These are phyloP conservation scores for Hippocampus guttulatus DNA, from an alignment of 2,113 vertebrate genomes.

Conservation along the genomic window DNA sequence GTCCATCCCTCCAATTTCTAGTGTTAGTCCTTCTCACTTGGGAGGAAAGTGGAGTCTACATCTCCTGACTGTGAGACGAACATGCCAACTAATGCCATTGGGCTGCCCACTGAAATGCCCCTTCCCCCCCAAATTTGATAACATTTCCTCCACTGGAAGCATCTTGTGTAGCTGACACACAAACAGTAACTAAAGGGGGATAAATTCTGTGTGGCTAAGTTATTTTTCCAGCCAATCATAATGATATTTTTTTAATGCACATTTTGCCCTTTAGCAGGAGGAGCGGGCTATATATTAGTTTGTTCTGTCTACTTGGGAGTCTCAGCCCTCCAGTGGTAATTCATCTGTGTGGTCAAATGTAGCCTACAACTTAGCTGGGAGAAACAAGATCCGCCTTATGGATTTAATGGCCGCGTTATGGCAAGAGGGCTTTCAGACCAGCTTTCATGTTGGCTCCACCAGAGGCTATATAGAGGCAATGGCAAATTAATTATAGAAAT, in stretches of 20 bases:
- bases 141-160: not conserved
- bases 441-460: slow-evolving; percentile 74
- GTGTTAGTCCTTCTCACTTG: too few species aligned
- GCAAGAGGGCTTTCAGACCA: slow-evolving; percentile 64
- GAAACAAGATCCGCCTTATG: slow-evolving; percentile 69
- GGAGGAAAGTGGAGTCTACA: too few species aligned
- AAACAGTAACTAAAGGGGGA: not conserved
- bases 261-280: slow-evolving; percentile 55
- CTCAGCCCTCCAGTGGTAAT: slow-evolving; percentile 47
- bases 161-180: not conserved
- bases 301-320: slow-evolving; percentile 49
- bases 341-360: slow-evolving; percentile 37
- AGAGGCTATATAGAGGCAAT: slow-evolving; percentile 62
- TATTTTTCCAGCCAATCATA: slow-evolving; percentile 34
- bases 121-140: not conserved
- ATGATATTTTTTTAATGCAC: slow-evolving; percentile 37
- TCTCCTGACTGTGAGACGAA: not conserved
- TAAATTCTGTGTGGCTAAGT: slow-evolving; percentile 10
- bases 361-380: slow-evolving; percentile 60
- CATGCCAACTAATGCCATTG: not conserved
- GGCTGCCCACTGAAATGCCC: not conserved
- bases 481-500: slow-evolving; percentile 73
- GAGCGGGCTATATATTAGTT: slow-evolving; percentile 39
- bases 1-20: not conserved
- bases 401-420: slow-evolving; percentile 66